Evolutionary conservation across 2,888 invertebrate species (phyloP).

Genomic region (Coelopa pilipes): DNA sequence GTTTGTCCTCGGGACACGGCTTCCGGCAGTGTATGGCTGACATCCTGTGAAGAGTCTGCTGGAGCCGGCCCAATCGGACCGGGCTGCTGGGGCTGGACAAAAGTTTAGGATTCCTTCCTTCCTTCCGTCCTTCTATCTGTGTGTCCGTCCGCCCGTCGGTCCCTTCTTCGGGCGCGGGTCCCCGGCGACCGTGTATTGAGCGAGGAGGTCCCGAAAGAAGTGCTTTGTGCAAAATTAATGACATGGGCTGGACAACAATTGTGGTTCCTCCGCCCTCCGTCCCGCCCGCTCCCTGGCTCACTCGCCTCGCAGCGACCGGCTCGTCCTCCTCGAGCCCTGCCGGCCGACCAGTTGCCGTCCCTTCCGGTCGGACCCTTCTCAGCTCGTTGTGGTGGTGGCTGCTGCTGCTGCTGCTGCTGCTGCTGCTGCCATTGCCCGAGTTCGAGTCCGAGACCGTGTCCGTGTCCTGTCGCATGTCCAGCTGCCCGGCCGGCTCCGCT

Average conservation of each 20-base stretch:
- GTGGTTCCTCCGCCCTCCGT: conserved; percentile 11
- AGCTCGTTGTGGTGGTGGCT: background rate
- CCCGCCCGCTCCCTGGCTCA: too few species aligned
- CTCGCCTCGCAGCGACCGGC: background rate
- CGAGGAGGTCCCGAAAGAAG: conserved; percentile 1
- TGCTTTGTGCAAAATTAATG: conserved; percentile 35
- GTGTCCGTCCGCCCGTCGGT: too few species aligned
- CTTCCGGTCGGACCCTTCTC: too few species aligned
- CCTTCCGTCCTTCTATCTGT: background rate
- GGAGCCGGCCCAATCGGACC: background rate
- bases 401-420: conserved; percentile 1
- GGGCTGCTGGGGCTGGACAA: background rate
- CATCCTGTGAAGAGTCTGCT: background rate
- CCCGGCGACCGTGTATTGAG: background rate
- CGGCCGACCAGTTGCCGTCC: background rate
- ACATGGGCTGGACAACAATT: conserved; percentile 36
- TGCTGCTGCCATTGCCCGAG: background rate
- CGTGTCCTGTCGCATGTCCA: conserved; percentile 26
- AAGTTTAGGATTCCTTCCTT: background rate
- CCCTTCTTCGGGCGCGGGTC: too few species aligned
- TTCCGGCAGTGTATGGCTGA: too few species aligned
- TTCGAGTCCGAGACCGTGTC: background rate
- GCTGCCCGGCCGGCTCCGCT: background rate
- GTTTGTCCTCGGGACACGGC: too few species aligned
- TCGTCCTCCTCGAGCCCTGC: background rate